Base-by-base conservation (phyloP, 1,140 invertebrate genomes). In the Galleria mellonella region DNA sequence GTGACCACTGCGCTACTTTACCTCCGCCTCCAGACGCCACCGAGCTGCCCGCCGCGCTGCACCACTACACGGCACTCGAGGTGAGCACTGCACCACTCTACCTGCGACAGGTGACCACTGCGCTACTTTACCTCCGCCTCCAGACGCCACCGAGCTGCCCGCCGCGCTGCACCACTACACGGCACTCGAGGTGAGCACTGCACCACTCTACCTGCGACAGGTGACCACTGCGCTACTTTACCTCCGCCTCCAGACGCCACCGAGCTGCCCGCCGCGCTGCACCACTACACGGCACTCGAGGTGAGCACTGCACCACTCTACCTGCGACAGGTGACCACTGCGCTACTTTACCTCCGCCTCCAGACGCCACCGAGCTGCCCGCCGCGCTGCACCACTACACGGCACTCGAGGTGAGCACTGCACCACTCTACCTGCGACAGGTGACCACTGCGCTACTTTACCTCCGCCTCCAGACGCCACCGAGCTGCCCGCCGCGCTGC, bases 181-280 rank as follows among this genome's bases (percentile, higher is more conserved):
- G 1, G 72, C 76, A 1, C 51, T 86, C n/a, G 77, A 86, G 77
- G 79, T 83, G 55, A 14, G 39, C 10, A 15, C 17, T 12, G 90
- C 27, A 93, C 92, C 4, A 92, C 92, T 1, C 86, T 88, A 43
- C 91, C 92, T 91, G 32, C 54, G 79, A 13, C 79, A 86, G 10
- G 4, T 4, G 31, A 7, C 31, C 45, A 83, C 88, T 36, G 43
- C 72, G 83, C 0, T 73, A 91, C 27, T 63, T 92, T 6, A 91
- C 92, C 63, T 89, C 90, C 3, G 85, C 88, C 10, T n/a, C 91
- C 38, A n/a, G 32, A 63, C 17, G 72, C 88, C 7, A 47, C 61
- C 42, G 67, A 63, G 32, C 92, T 91, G 17, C 52, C 74, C 29
- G 71, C 91, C 1, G 90, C 92, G 88, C 75, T 91, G 40, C 68